These are phyloP conservation scores for Caerostris extrusa DNA, from an alignment of 1,140 invertebrate species.

Conservation along the genomic window DNA sequence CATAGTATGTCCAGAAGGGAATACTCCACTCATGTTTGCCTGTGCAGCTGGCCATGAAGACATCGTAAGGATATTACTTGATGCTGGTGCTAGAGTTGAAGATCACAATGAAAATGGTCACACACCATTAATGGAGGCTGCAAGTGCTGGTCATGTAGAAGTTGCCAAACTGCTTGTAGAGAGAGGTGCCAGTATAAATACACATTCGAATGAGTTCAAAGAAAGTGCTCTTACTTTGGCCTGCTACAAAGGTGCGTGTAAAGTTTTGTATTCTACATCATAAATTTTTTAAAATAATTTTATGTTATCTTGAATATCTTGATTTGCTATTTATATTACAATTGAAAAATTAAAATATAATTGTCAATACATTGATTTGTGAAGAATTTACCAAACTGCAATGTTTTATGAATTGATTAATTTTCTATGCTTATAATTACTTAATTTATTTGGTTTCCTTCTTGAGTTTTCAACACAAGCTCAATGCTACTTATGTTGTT, in stretches of 20 bases:
- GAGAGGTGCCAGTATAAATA: conserved; percentile 97
- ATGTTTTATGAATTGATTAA: too few species aligned
- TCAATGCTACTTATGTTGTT: too few species aligned
- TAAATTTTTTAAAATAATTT: too few species aligned
- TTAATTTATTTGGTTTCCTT: too few species aligned
- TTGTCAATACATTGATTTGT: too few species aligned
- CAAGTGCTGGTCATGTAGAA: conserved; percentile 96
- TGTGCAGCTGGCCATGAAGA: conserved; percentile 97
- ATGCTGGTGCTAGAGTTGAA: conserved; percentile 96
- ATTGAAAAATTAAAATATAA: too few species aligned
- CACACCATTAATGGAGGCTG: conserved; percentile 99
- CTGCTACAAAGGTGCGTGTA: conserved; percentile 92
- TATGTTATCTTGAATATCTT: neutral
- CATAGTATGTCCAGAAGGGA: conserved; percentile 84
- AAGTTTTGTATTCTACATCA: neutral
- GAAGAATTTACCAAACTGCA: too few species aligned
- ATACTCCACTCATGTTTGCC: conserved; percentile 98
- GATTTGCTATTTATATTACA: too few species aligned
- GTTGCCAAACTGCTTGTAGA: conserved; percentile 95
- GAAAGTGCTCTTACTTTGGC: conserved; percentile 92
- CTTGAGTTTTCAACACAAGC: too few species aligned
- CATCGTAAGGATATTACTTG: conserved; percentile 92
- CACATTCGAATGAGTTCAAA: conserved; percentile 99
- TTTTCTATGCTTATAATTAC: too few species aligned
- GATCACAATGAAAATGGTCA: conserved; percentile 99